Conservation (phyloP, 2,797 vertebrate genomes). For the Moxostoma hubbsi region DNA sequence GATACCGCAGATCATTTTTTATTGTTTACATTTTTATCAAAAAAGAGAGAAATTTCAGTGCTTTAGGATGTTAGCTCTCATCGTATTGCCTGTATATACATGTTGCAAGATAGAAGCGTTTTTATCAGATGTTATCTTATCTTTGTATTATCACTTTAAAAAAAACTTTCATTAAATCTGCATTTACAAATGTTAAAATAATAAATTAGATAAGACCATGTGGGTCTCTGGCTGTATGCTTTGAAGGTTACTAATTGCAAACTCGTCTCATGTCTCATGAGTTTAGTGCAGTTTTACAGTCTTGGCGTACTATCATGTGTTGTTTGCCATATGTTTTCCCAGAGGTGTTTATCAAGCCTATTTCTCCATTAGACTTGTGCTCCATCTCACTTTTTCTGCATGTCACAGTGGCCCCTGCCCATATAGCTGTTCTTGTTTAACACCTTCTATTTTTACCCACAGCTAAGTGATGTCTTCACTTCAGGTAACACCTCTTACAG, state of each 20-base stretch:
- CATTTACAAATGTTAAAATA: slow-evolving; percentile 68
- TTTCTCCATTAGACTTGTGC: slow-evolving; percentile 34
- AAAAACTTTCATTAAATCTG: slow-evolving; percentile 74
- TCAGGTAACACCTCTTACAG: slow-evolving; percentile 31
- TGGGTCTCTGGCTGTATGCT: slow-evolving; percentile 28
- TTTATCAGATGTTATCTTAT: slow-evolving; percentile 53
- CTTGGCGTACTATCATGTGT: slow-evolving; percentile 38
- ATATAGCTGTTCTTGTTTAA: slow-evolving; percentile 32
- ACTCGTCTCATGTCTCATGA: slow-evolving; percentile 3
- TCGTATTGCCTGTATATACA: slow-evolving; percentile 73
- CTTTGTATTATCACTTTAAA: slow-evolving; percentile 59
- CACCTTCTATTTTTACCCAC: slow-evolving; percentile 43
- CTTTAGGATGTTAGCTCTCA: slow-evolving; percentile 57
- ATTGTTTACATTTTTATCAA: slow-evolving; percentile 71
- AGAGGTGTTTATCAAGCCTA: slow-evolving; percentile 24
- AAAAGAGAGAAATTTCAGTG: slow-evolving; percentile 53
- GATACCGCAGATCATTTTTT: slow-evolving; percentile 39
- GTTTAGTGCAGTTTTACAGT: slow-evolving; percentile 9
- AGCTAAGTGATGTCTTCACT: slow-evolving; percentile 4
- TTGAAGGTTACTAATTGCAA: not conserved
- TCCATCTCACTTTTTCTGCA: slow-evolving; percentile 56
- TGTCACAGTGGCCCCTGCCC: slow-evolving; percentile 21
- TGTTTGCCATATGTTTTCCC: slow-evolving; percentile 9
- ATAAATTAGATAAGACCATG: slow-evolving; percentile 66
- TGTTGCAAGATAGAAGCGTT: slow-evolving; percentile 53